Evolutionary conservation across 2,888 invertebrate species (phyloP).

Genomic region (Sphecodes monilicornis): DNA sequence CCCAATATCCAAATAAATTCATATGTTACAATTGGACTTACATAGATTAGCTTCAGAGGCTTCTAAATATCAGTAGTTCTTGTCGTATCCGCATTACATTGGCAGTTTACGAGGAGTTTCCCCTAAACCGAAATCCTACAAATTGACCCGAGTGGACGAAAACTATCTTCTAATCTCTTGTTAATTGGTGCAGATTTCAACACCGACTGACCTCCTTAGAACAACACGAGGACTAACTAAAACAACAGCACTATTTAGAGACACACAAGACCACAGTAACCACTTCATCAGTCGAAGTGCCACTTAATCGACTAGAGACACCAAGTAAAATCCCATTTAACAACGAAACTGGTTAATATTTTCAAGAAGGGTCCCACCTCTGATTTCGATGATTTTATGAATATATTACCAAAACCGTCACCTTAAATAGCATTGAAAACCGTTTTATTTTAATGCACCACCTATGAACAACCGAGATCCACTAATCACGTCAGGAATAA

Average conservation of each 20-base stretch:
- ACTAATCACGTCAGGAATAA: not conserved
- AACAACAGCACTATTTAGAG: not conserved
- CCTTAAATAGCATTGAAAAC: not conserved
- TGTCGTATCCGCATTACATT: not conserved
- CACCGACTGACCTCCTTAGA: not conserved
- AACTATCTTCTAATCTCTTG: constrained; percentile 9
- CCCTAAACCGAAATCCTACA: not conserved
- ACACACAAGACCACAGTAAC: not conserved
- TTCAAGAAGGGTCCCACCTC: not conserved
- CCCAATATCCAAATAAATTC: not conserved
- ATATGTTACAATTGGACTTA: not conserved
- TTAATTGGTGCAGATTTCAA: constrained; percentile 10
- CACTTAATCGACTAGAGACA: not conserved
- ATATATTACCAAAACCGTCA: not conserved
- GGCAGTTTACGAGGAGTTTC: not conserved
- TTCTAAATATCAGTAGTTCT: not conserved
- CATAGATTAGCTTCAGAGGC: not conserved
- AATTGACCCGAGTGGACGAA: not conserved
- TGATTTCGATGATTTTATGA: not conserved
- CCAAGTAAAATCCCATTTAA: not conserved
- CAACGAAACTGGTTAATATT: not conserved
- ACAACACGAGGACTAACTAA: not conserved
- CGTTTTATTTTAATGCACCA: too few species aligned
- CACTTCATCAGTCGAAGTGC: not conserved
- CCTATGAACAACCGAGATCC: not conserved